Percentiles rank a stretch among this genome's conserved stretches.
Evolutionary conservation across 2,797 vertebrate species (phyloP).

Genomic region (Cossypha niveicapilla): DNA sequence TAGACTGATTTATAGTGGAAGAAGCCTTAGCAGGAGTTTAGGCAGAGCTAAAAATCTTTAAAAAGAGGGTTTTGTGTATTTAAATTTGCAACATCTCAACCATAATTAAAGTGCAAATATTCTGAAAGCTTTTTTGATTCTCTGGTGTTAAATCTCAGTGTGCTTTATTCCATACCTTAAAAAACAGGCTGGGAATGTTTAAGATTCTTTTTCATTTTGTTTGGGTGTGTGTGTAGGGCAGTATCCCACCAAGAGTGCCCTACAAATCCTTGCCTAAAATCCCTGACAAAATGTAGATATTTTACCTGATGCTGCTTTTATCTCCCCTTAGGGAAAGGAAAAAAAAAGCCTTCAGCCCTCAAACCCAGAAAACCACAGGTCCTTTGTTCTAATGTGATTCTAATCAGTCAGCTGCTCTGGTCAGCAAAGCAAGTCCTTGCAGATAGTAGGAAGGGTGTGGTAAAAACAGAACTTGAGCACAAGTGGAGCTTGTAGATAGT

Average conservation of each 20-base stretch:
- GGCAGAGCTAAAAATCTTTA: no score
- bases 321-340: neutral
- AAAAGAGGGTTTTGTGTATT: neutral
- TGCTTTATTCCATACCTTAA: neutral
- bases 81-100: neutral
- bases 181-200: neutral
- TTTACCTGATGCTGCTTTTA: neutral
- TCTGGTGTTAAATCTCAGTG: neutral
- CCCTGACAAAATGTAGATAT: neutral
- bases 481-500: neutral
- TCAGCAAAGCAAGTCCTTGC: constrained; percentile 35
- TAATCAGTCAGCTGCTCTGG: neutral
- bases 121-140: neutral
- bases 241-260: neutral
- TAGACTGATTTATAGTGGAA: neutral
- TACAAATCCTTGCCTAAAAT: neutral
- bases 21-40: neutral
- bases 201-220: neutral
- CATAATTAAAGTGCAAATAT: neutral
- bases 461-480: neutral
- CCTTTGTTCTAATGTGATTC: constrained; percentile 24
- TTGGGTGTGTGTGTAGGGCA: neutral
- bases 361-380: neutral
- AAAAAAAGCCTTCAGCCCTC: neutral
- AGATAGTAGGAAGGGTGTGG: constrained; percentile 7